Evolutionary conservation across 2,797 vertebrate genomes (phyloP), one percentile per base, ranked within the genome.

Genomic region (Lacerta bilineata): DNA sequence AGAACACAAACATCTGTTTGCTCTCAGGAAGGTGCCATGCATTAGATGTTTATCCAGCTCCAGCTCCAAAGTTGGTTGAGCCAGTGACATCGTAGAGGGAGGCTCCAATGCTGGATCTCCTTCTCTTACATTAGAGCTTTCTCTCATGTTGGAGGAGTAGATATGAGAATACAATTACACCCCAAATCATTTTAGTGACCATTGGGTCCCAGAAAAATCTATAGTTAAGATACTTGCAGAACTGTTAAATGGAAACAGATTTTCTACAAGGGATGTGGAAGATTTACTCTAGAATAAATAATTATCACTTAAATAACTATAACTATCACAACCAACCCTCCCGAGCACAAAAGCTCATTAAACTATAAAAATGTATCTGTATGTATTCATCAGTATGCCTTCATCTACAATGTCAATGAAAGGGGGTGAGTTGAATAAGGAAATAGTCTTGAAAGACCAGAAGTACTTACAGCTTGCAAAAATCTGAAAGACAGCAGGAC

Each of bases 401-500:
- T 15, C 20, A 83, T 50, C 84, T 27, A 25, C 1, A 2, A 25
- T 50, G 25, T 39, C 64, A 83, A 88, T 36, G 27, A 68, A 76
- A 64, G 61, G 61, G 4, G 33, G 61, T 10, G 39, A 50, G 2
- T 27, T 74, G 50, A 78, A 79, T 4, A 7, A 4, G 41, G 8
- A 78, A 50, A 39, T 29, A 64, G 23, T 9, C 5, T 27, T 76
- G 4, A 17, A 80, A 80, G 85, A 88, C 10, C 61, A 20, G 81
- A 41, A 78, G 36, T 74, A 98, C 98, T 98, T 91, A 98, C 98
- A 91, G 97, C 97, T 93, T 97, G 97, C 80, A 98, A 95, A 91
- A 97, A 98, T 46, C 97, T 96, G 91, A 98, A 96, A 55, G 98
- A 98, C 87, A 97, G 95, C 36, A 98, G 92, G 64, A 92, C 83